These are phyloP conservation scores for Phenganax stokvisi DNA, from an alignment of 92 coral and sea anemone species.

Conservation along the genomic window DNA sequence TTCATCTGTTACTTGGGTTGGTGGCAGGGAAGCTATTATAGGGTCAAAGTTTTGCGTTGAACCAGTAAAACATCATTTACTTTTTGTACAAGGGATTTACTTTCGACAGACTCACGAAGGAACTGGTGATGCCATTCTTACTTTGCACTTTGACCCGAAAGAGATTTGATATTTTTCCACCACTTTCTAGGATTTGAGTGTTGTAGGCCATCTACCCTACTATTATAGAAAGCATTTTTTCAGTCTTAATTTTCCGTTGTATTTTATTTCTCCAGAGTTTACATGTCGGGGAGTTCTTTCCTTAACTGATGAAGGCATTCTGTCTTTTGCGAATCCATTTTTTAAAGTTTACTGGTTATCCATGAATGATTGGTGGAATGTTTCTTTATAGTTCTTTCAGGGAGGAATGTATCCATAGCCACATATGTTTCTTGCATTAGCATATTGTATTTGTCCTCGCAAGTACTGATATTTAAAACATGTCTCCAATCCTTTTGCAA, in stretches of 20 bases:
- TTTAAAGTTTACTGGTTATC: background rate
- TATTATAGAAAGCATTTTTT: conserved; percentile 21
- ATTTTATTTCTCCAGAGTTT: background rate
- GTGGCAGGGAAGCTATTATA: no score
- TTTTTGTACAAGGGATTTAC: background rate
- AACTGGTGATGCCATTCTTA: background rate
- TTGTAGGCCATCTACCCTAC: background rate
- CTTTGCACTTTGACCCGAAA: no score
- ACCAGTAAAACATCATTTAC: no score
- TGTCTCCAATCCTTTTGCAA: conserved; percentile 37
- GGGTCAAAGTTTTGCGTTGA: no score
- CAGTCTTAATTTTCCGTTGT: background rate
- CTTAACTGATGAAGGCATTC: background rate
- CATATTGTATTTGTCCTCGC: background rate
- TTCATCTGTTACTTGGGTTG: no score
- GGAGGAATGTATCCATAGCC: conserved; percentile 22
- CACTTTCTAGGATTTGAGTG: conserved; percentile 23
- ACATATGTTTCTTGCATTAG: background rate
- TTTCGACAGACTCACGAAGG: background rate
- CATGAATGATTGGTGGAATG: background rate
- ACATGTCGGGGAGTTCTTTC: conserved; percentile 5
- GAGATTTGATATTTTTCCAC: conserved; percentile 40
- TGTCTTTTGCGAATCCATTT: background rate
- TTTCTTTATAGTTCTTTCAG: conserved; percentile 12
- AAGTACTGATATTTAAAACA: background rate